Base-by-base conservation (phyloP, 2,113 vertebrate species). In the Sardina pilchardus region DNA sequence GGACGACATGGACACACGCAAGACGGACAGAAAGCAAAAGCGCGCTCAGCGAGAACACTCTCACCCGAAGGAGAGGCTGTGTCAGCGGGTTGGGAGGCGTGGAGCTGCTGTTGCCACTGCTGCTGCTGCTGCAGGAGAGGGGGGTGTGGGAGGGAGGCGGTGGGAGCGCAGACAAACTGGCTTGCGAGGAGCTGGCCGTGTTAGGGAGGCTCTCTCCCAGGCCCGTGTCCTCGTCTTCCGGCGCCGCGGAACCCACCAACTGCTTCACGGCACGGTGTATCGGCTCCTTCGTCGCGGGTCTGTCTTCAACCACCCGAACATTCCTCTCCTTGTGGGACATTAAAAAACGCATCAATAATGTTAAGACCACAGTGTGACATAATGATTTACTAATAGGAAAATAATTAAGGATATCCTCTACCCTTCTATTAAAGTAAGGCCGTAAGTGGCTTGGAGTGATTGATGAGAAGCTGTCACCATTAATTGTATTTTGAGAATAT, bases 131-230 rank as follows among this genome's bases (percentile, higher is more conserved):
- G 71, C 71, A 78, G 71, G 71, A 14, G 71, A 78, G 3, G 30
- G 30, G 71, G 30, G 71, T 21, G 10, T 78, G 71, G 34, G 71
- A 16, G 30, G 63, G 2, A 17, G 71, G 63, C n/a, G 75, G 78
- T 45, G 19, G 75, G 10, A 78, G 71, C 17, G 21, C 14, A 1
- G 82, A 88, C 90, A 94, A 88, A 82, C 91, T 95, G 85, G 84
- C 87, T 86, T 93, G 92, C 14, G 93, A 94, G 90, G 92, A 94
- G 87, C 89, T 93, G 88, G 92, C 85, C n/a, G 94, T 94, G 92
- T 92, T 93, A 87, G 26, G 24, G 67, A 89, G 87, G 90, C 91
- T 94, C 81, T 91, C 83, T 30, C 89, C 92, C 47, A 94, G 88
- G 12, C 75, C 88, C 48, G 71, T 85, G 50, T 87, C 85, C 90